These are phyloP conservation scores for Takifugu bimaculatus DNA, from an alignment of 2,113 vertebrate species.

Conservation along the genomic window DNA sequence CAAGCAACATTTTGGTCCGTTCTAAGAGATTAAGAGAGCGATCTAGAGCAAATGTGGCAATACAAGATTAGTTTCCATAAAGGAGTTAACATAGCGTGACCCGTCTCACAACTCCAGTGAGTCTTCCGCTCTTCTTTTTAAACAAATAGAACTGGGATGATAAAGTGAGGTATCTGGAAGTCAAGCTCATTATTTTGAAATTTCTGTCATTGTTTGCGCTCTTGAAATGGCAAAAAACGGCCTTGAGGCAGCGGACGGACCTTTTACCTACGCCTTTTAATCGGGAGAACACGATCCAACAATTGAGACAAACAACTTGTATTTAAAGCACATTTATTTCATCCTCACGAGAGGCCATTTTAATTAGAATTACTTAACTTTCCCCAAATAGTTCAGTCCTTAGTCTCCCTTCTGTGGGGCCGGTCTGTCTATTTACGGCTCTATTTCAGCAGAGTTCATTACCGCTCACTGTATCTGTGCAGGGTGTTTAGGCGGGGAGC, in stretches of 20 bases:
- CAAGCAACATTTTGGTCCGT: constrained; percentile 3
- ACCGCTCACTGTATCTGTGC: constrained; percentile 47
- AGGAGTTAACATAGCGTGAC: not conserved
- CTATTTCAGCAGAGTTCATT: constrained; percentile 56
- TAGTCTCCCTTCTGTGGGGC: not conserved
- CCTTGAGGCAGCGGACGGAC: not conserved
- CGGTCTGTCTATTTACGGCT: constrained; percentile 52
- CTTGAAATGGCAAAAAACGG: not conserved
- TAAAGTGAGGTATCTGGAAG: no score
- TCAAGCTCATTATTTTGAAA: no score
- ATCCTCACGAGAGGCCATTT: not conserved
- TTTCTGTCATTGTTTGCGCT: not conserved
- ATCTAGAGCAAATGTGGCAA: constrained; percentile 2
- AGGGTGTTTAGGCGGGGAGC: constrained; percentile 53
- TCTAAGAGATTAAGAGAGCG: constrained; percentile 7
- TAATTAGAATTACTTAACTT: not conserved
- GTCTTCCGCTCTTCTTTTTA: not conserved
- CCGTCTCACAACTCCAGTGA: not conserved
- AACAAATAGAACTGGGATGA: no score
- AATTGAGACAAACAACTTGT: not conserved
- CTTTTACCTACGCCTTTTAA: not conserved
- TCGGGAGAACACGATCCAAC: not conserved
- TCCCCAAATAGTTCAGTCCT: not conserved
- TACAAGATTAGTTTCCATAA: not conserved
- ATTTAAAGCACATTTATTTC: not conserved